Conservation (phyloP, 2,888 invertebrate species). For the Embidobia sp. region DNA sequence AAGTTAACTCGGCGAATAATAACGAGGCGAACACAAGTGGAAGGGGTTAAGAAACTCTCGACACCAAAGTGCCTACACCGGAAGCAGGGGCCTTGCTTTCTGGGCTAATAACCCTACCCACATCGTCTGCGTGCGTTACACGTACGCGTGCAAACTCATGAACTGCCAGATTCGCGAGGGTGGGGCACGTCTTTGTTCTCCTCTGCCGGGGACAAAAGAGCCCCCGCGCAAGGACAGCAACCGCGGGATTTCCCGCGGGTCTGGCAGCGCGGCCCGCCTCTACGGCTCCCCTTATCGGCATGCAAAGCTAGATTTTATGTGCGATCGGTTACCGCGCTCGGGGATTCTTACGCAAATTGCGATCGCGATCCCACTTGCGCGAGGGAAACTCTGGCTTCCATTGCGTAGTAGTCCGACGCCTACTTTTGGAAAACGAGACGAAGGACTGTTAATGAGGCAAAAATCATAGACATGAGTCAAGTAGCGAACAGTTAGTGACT, state of each 20-base stretch:
- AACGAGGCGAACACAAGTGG: constrained; percentile 73
- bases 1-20: constrained; percentile 66
- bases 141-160: constrained; percentile 47
- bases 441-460: too few species aligned
- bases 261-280: constrained; percentile 2
- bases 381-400: constrained; percentile 52
- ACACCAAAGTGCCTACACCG: constrained; percentile 80
- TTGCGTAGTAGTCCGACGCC: constrained; percentile 20
- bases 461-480: too few species aligned
- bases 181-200: constrained; percentile 41
- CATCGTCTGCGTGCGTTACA: constrained; percentile 74
- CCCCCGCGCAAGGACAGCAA: constrained; percentile 32
- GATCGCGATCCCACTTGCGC: constrained; percentile 67
- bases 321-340: constrained; percentile 71
- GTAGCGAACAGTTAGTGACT: too few species aligned
- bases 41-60: constrained; percentile 82
- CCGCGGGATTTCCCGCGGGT: constrained; percentile 32
- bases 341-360: constrained; percentile 74
- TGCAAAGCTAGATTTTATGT: constrained; percentile 77
- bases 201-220: neutral
- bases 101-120: constrained; percentile 82
- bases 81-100: constrained; percentile 82
- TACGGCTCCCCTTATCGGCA: constrained; percentile 73
- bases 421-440: constrained; percentile 30
- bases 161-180: constrained; percentile 36